Conservation (phyloP, 1,140 invertebrate species). For the Monomorium pharaonis region DNA sequence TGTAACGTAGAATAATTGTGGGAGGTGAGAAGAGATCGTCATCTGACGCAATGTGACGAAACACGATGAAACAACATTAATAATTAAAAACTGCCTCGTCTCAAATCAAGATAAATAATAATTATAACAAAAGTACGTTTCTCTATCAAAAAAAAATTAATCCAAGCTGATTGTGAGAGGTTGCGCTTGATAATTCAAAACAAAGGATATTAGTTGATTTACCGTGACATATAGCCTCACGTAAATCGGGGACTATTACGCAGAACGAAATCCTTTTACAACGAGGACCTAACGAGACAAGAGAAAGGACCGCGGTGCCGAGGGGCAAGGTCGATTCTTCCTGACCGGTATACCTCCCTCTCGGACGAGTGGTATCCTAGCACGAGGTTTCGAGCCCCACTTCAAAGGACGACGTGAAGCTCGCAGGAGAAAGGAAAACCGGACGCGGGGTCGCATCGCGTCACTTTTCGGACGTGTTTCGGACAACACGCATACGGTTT, state of each 20-base stretch:
- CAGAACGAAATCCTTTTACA: conserved; percentile 16
- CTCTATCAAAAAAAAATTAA: not conserved
- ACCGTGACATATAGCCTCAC: not conserved
- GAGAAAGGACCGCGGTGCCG: conserved; percentile 7
- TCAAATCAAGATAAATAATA: not conserved
- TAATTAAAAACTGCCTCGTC: not conserved
- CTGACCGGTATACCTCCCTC: conserved; percentile 31
- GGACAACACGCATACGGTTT: conserved; percentile 73
- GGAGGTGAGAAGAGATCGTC: conserved; percentile 9
- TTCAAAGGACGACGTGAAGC: conserved; percentile 36
- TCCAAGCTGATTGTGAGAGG: not conserved
- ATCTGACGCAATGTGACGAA: not conserved
- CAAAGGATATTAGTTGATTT: not conserved
- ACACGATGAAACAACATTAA: not conserved
- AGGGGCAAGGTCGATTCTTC: conserved; percentile 26
- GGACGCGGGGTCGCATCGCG: conserved; percentile 56
- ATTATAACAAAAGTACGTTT: not conserved
- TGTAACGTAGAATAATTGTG: not conserved
- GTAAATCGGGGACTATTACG: conserved; percentile 10
- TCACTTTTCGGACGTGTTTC: conserved; percentile 69
- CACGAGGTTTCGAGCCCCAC: conserved; percentile 61
- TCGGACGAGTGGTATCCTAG: conserved; percentile 56
- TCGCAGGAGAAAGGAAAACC: conserved; percentile 50
- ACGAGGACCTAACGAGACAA: conserved; percentile 42
- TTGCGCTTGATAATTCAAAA: not conserved